Base-by-base conservation (phyloP, 2,797 vertebrate species). In the Sebastes vulpes region DNA sequence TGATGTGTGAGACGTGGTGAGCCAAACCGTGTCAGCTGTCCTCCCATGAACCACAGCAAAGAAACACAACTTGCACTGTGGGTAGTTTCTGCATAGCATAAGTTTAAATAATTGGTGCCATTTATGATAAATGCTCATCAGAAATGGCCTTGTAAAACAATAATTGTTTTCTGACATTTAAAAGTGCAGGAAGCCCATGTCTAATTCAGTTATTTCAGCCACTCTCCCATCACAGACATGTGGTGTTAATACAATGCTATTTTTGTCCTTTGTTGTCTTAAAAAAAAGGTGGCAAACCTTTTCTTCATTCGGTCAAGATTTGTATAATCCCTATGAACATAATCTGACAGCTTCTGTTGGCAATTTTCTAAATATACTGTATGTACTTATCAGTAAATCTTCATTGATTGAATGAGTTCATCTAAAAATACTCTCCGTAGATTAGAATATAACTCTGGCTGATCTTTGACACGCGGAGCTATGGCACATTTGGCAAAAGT, bases 1-100 rank as follows among this genome's bases (percentile, higher is more conserved):
- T 67, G 50, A 82, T 12, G 81, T 89, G 86, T 76, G 77, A 93
- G 72, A 89, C 66, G 1, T 31, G 65, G 42, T 31, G 63, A 14
- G n/a, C 53, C 32, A 77, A 67, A 79, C 7, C 48, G 8, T 31
- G 70, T 79, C 50, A 76, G 31, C 64, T 84, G 66, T 60, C 32
- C 56, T 75, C 23, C 38, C 2, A 5, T 67, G 32, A 84, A 70
- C 63, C 53, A 66, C 77, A 50, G 25, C 31, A 59, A 65, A 56
- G 56, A 68, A 9, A 57, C 4, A 50, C 6, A 50, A 48, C 23
- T 16, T 38, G 4, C 56, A 31, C 48, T 10, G 2, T 10, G 10
- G 5, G 18, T 20, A 31, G 1, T 50, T 74, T 67, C 61, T 64
- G 57, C 3, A 28, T 1, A 6, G 8, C 3, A 26, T 6, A 3